phyloP scores from a whole-genome alignment of 2,113 vertebrate genomes.

The Neogale vison region DNA sequence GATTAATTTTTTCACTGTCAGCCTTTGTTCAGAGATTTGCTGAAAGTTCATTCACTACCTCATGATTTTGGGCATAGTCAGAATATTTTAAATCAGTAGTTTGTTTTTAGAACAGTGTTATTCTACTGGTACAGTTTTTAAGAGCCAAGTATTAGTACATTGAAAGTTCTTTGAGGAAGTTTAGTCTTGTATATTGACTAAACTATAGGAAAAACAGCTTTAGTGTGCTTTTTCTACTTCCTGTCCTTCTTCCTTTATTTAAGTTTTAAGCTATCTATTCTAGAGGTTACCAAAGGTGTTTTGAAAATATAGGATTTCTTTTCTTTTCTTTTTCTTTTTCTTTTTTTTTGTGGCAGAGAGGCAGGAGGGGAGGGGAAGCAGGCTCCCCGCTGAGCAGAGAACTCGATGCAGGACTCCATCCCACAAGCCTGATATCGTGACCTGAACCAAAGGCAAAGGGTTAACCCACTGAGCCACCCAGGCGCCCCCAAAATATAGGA shows the following conservation, averaged over 20 bases:
- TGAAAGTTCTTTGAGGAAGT: constrained; percentile 61
- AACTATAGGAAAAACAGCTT: constrained; percentile 3
- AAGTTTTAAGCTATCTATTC: constrained; percentile 35
- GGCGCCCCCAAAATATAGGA: not conserved
- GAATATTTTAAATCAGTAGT: constrained; percentile 2
- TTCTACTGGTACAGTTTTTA: constrained; percentile 23
- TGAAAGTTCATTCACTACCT: constrained; percentile 21
- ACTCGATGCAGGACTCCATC: fast-evolving
- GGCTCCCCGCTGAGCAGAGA: too few species aligned
- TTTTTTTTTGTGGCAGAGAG: too few species aligned
- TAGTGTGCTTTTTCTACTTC: constrained; percentile 54
- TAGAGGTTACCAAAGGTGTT: not conserved
- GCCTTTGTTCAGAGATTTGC: constrained; percentile 29
- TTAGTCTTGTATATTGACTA: constrained; percentile 57
- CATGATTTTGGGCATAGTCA: not conserved
- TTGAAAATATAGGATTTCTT: not conserved
- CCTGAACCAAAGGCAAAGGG: too few species aligned
- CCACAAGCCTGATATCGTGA: too few species aligned
- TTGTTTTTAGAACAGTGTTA: constrained; percentile 29
- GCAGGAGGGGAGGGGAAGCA: too few species aligned
- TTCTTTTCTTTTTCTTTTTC: too few species aligned
- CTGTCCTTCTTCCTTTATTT: constrained; percentile 54
- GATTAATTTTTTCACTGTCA: not conserved
- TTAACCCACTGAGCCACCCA: too few species aligned
- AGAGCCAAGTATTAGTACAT: not conserved